Evolutionary conservation across 2,888 invertebrate genomes (phyloP), one percentile per base, ranked within the genome.

Genomic region (Drosophila niveifrons): DNA sequence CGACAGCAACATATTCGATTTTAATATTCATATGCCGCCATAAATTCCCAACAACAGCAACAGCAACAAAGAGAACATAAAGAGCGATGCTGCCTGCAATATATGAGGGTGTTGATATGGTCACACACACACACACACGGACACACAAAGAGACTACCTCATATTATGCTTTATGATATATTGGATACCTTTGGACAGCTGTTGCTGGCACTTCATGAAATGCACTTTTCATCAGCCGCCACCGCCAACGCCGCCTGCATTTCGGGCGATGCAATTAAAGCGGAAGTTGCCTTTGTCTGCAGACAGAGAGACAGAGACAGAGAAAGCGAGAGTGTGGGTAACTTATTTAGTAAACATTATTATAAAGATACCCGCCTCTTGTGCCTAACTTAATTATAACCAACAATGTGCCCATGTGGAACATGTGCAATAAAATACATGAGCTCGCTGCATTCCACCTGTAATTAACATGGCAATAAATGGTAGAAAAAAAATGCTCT

Each of bases 1-100:
- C 89, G 90, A 87, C 90, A 79, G 82, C 78, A 89, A 89, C 85
- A 90, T 90, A 90, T 91, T 90, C 89, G 88, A 90, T 90, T 90
- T 90, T 86, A 90, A 91, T 90, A 90, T 90, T 90, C 89, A 91
- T 91, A 86, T 77, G 86, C 82, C 79, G 82, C 88, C 84, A 90
- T 90, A 89, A 90, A 89, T 89, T 78, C 84, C 76, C 75, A 82
- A 77, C 80, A 69, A 76, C 78, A 81, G 70, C 75, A 82, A 77
- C 80, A 69, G 74, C 78, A 81, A 72, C 73, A 82, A 75, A 79
- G 67, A 76, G 75, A 81, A 72, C 66, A 50, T 57, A 39, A 58
- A 47, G 51, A 52, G 63, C 74, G 55, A 47, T 48, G 56, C 47
- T 36, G 18, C 41, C 9, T 64, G 65, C 81, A 77, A 81, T 75